These are phyloP conservation scores for Xenentodon cancila DNA, from an alignment of 2,797 vertebrate genomes.

Conservation along the genomic window DNA sequence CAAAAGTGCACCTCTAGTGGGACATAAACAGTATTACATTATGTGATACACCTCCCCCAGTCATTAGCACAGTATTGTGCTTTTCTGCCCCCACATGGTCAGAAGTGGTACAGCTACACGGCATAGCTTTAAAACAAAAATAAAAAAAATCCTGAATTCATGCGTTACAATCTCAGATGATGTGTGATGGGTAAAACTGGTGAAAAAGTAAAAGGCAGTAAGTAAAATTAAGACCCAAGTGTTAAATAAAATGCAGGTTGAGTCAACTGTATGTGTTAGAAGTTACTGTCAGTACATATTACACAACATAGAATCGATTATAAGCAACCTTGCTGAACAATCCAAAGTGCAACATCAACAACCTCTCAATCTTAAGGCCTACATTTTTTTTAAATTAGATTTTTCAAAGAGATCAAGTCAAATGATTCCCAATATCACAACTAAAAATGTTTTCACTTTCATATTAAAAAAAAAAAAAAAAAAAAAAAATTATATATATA, in stretches of 20 bases:
- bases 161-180: constrained; percentile 65
- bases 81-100: too few species aligned
- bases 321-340: constrained; percentile 5
- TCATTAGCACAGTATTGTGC: not conserved
- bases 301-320: constrained; percentile 22
- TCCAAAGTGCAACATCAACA: constrained; percentile 42
- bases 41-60: not conserved
- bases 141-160: constrained; percentile 46
- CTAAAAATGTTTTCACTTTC: constrained; percentile 16
- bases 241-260: constrained; percentile 26
- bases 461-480: not conserved
- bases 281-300: constrained; percentile 14
- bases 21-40: too few species aligned
- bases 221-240: constrained; percentile 50
- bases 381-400: constrained; percentile 36
- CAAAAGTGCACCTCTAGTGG: too few species aligned
- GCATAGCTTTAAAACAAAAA: not conserved
- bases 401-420: constrained; percentile 12
- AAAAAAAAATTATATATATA: too few species aligned
- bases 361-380: constrained; percentile 59
- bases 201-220: constrained; percentile 40
- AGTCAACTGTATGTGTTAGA: constrained; percentile 23
- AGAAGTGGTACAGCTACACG: not conserved
- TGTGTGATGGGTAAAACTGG: constrained; percentile 36
- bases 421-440: constrained; percentile 22